Conservation (phyloP, 1,140 invertebrate species). For the Amphibalanus amphitrite region DNA sequence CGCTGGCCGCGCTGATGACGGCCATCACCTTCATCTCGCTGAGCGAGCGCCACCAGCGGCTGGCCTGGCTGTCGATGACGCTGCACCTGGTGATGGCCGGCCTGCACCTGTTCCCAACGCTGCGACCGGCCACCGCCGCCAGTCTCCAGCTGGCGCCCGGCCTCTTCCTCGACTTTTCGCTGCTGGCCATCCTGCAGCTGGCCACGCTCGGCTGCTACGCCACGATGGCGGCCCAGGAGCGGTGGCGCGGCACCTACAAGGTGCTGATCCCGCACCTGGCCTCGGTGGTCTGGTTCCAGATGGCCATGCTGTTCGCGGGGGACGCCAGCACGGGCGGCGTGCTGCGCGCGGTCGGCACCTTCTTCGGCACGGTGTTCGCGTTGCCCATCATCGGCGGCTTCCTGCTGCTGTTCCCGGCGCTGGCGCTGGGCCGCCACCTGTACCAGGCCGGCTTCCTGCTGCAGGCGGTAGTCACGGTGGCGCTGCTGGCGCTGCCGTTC, state of each 20-base stretch:
- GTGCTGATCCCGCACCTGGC: slow-evolving; percentile 65
- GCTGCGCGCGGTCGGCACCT: slow-evolving; percentile 49
- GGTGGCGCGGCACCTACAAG: slow-evolving; percentile 58
- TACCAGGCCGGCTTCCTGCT: slow-evolving; percentile 42
- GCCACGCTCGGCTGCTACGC: slow-evolving; percentile 52
- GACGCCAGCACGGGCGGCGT: slow-evolving; percentile 56
- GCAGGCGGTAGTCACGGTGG: slow-evolving; percentile 34
- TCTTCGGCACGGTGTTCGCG: slow-evolving; percentile 56
- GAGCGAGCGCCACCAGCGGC: slow-evolving; percentile 42
- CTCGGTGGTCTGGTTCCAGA: slow-evolving; percentile 67
- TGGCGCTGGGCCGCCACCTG: slow-evolving; percentile 40
- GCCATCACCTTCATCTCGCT: slow-evolving; percentile 55
- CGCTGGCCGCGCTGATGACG: slow-evolving; percentile 49
- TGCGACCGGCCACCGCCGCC: slow-evolving; percentile 27
- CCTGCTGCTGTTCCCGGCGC: slow-evolving; percentile 48
- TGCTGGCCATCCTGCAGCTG: slow-evolving; percentile 45
- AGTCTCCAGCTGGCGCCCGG: background rate
- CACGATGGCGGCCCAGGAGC: slow-evolving; percentile 47
- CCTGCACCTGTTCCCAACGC: slow-evolving; percentile 66
- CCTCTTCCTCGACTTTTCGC: background rate
- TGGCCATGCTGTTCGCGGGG: slow-evolving; percentile 25
- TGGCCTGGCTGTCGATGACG: slow-evolving; percentile 55
- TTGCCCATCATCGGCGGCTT: slow-evolving; percentile 56
- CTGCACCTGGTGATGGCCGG: slow-evolving; percentile 57
- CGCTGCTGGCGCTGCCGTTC: slow-evolving; percentile 36